phyloP scores from a whole-genome alignment of 2,113 vertebrate genomes.

The Anoura caudifer region DNA sequence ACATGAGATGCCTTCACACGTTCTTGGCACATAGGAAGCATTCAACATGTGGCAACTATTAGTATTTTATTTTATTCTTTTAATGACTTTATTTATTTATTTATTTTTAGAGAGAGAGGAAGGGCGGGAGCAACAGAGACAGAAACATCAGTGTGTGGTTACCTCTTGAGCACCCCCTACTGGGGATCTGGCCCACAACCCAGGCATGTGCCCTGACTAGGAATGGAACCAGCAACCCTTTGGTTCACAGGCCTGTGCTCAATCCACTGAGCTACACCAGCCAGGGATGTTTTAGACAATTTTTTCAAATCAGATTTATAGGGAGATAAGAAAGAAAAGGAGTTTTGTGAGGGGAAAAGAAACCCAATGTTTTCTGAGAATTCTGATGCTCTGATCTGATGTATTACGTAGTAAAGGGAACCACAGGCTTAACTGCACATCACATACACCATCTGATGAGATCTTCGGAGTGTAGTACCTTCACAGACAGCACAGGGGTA shows the following conservation, averaged over 20 bases:
- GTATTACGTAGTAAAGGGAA: not conserved
- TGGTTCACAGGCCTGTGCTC: too few relatives aligned
- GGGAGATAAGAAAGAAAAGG: not conserved
- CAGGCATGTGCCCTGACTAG: too few relatives aligned
- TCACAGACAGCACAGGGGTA: not conserved
- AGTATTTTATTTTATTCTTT: not conserved
- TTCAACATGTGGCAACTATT: not conserved
- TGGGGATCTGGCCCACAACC: too few relatives aligned
- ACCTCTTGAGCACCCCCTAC: too few relatives aligned
- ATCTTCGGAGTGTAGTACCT: not conserved
- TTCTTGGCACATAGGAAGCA: not conserved
- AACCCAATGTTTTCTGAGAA: constrained; percentile 14
- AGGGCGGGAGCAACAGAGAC: too few relatives aligned
- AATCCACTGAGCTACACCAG: too few relatives aligned
- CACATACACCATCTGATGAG: fast-evolving
- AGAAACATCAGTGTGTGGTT: too few relatives aligned
- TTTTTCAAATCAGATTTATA: not conserved
- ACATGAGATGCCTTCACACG: not conserved
- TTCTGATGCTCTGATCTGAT: not conserved
- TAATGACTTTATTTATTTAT: too few relatives aligned
- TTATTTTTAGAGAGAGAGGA: too few relatives aligned
- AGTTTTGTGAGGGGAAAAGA: not conserved
- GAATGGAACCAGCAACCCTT: too few relatives aligned
- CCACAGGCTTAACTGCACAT: not conserved
- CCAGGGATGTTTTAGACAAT: not conserved